Base-by-base conservation (phyloP, 2,113 vertebrate genomes). In the Megaleporinus macrocephalus region DNA sequence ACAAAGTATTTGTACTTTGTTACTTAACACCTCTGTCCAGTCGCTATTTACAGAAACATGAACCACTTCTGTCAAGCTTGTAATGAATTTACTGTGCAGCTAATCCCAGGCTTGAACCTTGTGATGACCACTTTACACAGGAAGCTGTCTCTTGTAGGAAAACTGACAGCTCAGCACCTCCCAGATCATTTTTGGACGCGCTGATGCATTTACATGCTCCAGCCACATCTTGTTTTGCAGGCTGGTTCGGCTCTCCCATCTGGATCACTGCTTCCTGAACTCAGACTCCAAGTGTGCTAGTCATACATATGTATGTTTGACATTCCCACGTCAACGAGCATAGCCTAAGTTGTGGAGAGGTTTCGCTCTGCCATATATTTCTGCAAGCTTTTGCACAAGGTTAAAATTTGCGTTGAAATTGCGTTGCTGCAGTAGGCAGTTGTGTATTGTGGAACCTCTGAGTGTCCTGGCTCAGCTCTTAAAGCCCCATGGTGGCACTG, bases 221-320 rank as follows among this genome's bases (percentile, higher is more conserved):
- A 72, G 69, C 41, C 77, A 57, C 65, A 44, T 59, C 49, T 76
- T 57, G 61, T 57, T 73, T 47, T 44, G 49, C 47, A 26, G 47
- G 30, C n/a, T 51, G 70, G 4, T 76, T 63, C 65, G 53, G 33
- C 18, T 71, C 14, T 33, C 12, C 66, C 74, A 47, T 84, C 73
- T 76, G 72, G 66, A 80, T 22, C 59, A 41, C 71, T 53, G 70
- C 44, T 36, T 53, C 24, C 22, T 22, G 26, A 47, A 73, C 53
- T 75, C 72, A 55, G 30, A 57, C 62, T 62, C 66, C 26, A 44
- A 74, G 2, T 30, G 61, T 63, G 65, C 22, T 29, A 29, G 72
- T 80, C 29, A 62, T 72, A 20, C 78, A 72, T 80, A 63, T 51
- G 24, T 61, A 53, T 49, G 62, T 69, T 73, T 75, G 77, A 75